phyloP scores from a whole-genome alignment of 2,113 vertebrate genomes.

The Mobula birostris region DNA sequence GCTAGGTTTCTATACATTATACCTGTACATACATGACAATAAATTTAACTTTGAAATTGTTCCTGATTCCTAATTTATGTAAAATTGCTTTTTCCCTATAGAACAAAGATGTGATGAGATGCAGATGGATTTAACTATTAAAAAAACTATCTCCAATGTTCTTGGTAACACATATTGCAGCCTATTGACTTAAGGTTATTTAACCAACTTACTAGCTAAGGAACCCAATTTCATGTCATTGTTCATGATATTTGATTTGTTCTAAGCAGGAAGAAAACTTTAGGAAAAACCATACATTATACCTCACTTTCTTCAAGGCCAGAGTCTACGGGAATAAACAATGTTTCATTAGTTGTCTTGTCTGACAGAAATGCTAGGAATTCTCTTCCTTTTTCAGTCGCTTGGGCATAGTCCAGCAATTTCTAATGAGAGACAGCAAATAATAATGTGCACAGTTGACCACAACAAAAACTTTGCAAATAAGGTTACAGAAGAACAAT shows the following conservation, averaged over 20 bases:
- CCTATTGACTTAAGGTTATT: background rate
- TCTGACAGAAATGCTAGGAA: slow-evolving; percentile 70
- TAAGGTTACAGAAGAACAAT: background rate
- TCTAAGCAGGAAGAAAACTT: background rate
- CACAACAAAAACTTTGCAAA: background rate
- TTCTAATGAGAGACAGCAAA: slow-evolving; percentile 53
- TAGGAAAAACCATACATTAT: slow-evolving; percentile 28
- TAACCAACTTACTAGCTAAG: background rate
- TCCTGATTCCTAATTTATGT: background rate
- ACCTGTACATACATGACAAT: no score
- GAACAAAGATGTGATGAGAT: background rate
- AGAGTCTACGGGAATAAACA: slow-evolving; percentile 79
- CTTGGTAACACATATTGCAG: background rate
- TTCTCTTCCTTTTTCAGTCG: slow-evolving; percentile 58
- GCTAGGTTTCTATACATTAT: no score
- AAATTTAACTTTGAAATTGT: background rate
- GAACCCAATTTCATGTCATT: background rate
- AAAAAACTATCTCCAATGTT: background rate
- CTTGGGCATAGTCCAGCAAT: slow-evolving; percentile 67
- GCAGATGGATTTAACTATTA: no score
- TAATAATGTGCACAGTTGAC: background rate
- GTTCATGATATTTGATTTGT: no score
- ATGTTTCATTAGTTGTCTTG: slow-evolving; percentile 63
- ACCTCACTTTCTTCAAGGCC: slow-evolving; percentile 76
- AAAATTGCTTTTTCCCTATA: background rate